Evolutionary conservation across 1,140 invertebrate genomes (phyloP), one percentile per base, ranked within the genome.

Genomic region (Spodoptera frugiperda): DNA sequence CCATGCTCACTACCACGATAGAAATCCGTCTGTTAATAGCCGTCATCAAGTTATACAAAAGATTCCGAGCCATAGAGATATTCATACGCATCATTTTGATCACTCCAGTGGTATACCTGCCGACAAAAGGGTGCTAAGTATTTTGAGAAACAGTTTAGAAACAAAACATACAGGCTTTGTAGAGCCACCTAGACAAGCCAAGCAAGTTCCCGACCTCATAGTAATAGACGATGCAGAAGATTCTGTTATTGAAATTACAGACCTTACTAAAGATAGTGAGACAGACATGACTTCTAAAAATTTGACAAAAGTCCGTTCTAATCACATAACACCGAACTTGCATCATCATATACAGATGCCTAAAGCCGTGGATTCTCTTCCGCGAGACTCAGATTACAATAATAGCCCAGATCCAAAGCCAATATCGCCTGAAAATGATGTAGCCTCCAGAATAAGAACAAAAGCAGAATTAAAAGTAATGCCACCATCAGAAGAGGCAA

Each of bases 401-500:
- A 87, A 90, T 30, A 87, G 79, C 72, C 72, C 67, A 25, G 89
- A 92, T 39, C 19, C 67, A 14, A 93, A 91, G 78, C 86, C 85
- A 51, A 91, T 87, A 81, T 89, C 90, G 12, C 89, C 90, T 5
- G 88, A 92, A 87, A 89, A 85, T 78, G 91, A 93, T 78, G 91
- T 97, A 57, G 95, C 96, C 10, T 96, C 97, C 11, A 95, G 97
- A 82, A 97, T 97, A 80, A 94, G 97, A 63, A 98, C 97, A 2
- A 97, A 97, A 93, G 97, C 96, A 2, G 97, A 98, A 92, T 90
- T 97, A 17, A 98, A 97, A 92, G 97, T 92, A 57, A 91, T 94
- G 90, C 92, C 90, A 54, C 88, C 91, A n/a, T 87, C 89, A 30
- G 87, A 93, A 80, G 91, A 93, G 55, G 84, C 57, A 54, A 75